Evolutionary conservation across 2,797 vertebrate species (phyloP).

Genomic region (Crenichthys baileyi): DNA sequence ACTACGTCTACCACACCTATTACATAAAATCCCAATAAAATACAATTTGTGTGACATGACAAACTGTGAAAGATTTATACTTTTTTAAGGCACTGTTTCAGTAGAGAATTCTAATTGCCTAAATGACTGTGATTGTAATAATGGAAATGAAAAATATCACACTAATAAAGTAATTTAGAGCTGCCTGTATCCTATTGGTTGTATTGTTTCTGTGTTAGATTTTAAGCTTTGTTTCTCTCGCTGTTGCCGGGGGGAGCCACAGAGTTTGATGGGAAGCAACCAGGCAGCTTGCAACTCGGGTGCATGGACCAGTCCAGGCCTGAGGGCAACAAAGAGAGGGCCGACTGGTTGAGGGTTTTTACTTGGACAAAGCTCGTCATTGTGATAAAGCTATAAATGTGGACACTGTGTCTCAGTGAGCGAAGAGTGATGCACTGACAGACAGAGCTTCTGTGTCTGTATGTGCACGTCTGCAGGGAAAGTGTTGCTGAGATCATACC

Average conservation of each 20-base stretch:
- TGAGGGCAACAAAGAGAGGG: conserved; percentile 60
- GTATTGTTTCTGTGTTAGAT: conserved; percentile 32
- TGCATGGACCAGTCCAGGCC: conserved; percentile 54
- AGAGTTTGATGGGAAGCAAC: conserved; percentile 51
- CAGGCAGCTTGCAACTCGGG: conserved; percentile 39
- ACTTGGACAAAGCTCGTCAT: conserved; percentile 77
- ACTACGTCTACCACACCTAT: no score
- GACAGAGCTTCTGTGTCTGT: conserved; percentile 72
- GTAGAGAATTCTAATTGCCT: neutral
- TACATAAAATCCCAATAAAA: no score
- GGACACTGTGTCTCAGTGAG: conserved; percentile 77
- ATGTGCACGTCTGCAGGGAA: conserved; percentile 57
- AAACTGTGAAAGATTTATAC: no score
- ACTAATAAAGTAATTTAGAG: neutral
- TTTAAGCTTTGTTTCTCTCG: conserved; percentile 22
- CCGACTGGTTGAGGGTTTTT: conserved; percentile 39
- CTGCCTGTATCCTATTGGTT: conserved; percentile 5
- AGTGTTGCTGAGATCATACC: conserved; percentile 79
- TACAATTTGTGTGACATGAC: no score
- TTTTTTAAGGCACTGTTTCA: neutral
- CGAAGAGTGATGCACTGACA: conserved; percentile 54
- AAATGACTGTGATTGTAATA: neutral
- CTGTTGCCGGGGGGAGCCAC: conserved; percentile 15
- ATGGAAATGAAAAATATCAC: conserved; percentile 1
- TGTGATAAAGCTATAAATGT: conserved; percentile 83